Evolutionary conservation across 35 echinoderm and acorn worm genomes (phyloP).

Genomic region (Lytechinus variegatus): DNA sequence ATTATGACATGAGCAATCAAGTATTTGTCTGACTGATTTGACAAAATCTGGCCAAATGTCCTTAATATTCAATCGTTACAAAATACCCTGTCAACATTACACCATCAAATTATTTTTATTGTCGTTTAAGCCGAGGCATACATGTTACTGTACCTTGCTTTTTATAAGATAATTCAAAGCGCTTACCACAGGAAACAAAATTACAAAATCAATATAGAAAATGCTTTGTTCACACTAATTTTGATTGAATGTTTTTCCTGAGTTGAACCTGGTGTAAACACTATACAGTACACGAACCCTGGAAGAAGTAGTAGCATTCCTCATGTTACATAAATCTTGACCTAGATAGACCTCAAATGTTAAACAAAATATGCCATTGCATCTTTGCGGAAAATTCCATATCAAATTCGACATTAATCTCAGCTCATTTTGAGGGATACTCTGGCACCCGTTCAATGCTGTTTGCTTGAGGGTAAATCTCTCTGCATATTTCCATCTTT

Average conservation of each 20-base stretch:
- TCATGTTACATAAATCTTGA: neutral
- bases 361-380: neutral
- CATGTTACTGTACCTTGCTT: no score
- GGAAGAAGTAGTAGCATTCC: neutral
- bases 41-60: no score
- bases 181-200: no score
- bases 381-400: neutral
- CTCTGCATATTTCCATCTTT: neutral
- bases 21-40: no score
- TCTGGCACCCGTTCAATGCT: neutral
- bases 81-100: no score
- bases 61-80: no score
- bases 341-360: neutral
- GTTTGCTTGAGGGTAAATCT: neutral
- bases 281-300: neutral
- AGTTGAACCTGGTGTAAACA: neutral
- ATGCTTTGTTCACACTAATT: neutral
- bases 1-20: no score
- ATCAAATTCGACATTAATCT: neutral
- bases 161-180: no score
- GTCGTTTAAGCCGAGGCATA: no score
- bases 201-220: neutral
- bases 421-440: neutral
- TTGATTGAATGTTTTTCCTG: neutral
- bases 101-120: no score